Evolutionary conservation across 2,888 invertebrate species (phyloP), one percentile per base, ranked within the genome.

Genomic region (Sphecodes monilicornis): DNA sequence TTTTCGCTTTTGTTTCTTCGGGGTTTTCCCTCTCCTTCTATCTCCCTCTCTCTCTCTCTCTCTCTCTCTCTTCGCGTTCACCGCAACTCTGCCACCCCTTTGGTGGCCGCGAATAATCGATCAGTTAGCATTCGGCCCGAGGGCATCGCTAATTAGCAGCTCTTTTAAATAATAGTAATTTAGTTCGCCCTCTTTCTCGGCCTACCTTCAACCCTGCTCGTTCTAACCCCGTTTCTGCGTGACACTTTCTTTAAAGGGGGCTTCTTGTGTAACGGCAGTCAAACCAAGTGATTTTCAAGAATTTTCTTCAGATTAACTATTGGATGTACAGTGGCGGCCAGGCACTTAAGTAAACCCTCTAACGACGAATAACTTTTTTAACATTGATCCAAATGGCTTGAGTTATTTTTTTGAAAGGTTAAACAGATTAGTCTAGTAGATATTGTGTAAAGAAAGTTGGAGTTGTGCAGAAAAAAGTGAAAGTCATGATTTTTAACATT

Each of bases 161-260:
- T 46, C 36, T n/a, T 68, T 68, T 57, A 76, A 82, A 82, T 72
- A 79, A 54, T 79, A 39, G 43, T 39, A 60, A 66, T 29, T 50
- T 77, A 68, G 64, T 22, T 64, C 64, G 8, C 32, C 64, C 18
- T 29, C 22, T 22, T 71, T 26, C 43, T 26, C n/a, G 54, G n/a
- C 54, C 54, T 11, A n/a, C 54, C 50, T 71, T 57, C 26, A 8
- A 18, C 43, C 10, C n/a, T 32, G 64, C 64, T 32, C 64, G 29
- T 64, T 64, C 60, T 60, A 60, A 60, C 60, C 60, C 60, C 60
- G 60, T 60, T 60, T 29, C 6, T 66, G 26, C 13, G 13, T 39
- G 64, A 57, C 32, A 76, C 66, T 68, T 68, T 66, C 3, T 26
- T 36, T 13, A 13, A 13, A n/a, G n/a, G n/a, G n/a, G n/a, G n/a